Evolutionary conservation across 2,797 vertebrate species (phyloP), one percentile per base, ranked within the genome.

Genomic region (Enteromius trimaculatus): DNA sequence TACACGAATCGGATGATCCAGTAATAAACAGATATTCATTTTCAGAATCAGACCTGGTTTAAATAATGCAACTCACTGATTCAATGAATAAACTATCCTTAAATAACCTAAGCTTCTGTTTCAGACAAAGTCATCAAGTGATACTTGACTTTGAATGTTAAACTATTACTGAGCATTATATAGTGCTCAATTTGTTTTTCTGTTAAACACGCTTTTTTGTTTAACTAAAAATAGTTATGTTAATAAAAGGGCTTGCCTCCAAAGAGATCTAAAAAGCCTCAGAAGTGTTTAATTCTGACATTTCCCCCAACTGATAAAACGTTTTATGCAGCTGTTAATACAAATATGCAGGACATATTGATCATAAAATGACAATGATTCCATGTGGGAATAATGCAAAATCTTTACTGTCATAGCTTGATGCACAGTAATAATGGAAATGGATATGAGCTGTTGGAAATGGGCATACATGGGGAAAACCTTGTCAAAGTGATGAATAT

Each of bases 401-500:
- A 62, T 49, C 69, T 79, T 60, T 79, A 65, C 60, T 70, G 37
- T 64, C 16, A 64, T 60, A 13, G 19, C 29, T 26, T 19, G 53
- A 34, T 34, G 37, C 34, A 39, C 53, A 60, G 16, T 44, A 29
- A 29, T 84, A 49, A 62, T 26, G 39, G 58, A 83, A 82, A 62
- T 31, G 76, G 42, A 60, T 14, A 53, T 42, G 26, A 65, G 82
- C 31, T 79, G 55, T 29, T 84, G 13, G 72, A 47, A 79, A 79
- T 23, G 6, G 68, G 66, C 6, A 53, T 37, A 44, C 14, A 21
- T 68, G 81, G 39, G 64, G 21, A 78, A 72, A 7, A 39, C 42
- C n/a, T 72, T 79, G 76, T 29, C 29, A 62, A 17, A 70, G 29
- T 72, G 66, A 71, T 72, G 49, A 78, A 78, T 66, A 66, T 21